These are phyloP conservation scores for Melieria picta DNA, from an alignment of 2,888 invertebrate genomes.

Conservation along the genomic window DNA sequence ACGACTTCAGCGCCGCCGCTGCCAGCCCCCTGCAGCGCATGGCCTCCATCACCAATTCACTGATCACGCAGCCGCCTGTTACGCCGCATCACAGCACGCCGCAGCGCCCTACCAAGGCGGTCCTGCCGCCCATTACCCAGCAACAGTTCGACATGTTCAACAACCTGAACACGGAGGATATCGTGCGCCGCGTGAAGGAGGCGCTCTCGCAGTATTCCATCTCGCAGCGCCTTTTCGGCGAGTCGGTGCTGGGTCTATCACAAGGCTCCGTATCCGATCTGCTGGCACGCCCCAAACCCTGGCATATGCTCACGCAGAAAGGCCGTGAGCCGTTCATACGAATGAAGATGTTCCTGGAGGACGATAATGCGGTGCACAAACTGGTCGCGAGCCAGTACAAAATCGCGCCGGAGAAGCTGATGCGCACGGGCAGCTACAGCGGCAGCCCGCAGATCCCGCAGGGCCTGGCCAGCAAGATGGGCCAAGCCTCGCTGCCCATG, in stretches of 20 bases:
- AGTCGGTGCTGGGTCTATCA: constrained; percentile 94
- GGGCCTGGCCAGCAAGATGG: constrained; percentile 77
- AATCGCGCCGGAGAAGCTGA: constrained; percentile 96
- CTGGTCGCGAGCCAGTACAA: constrained; percentile 97
- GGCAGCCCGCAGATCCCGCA: constrained; percentile 80
- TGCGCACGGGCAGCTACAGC: constrained; percentile 95
- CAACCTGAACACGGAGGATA: constrained; percentile 97
- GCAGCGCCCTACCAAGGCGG: constrained; percentile 93
- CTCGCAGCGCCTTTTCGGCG: constrained; percentile 97
- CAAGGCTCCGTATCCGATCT: constrained; percentile 98
- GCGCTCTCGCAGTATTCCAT: constrained; percentile 95
- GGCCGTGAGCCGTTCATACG: constrained; percentile 96
- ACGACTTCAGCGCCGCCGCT: constrained; percentile 86
- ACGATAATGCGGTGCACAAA: constrained; percentile 94
- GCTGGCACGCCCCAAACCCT: constrained; percentile 96
- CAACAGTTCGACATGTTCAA: constrained; percentile 99
- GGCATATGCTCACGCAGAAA: constrained; percentile 99
- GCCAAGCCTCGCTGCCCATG: constrained; percentile 70
- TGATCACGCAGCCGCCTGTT: constrained; percentile 89
- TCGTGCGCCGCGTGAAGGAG: constrained; percentile 95
- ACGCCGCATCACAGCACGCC: constrained; percentile 85
- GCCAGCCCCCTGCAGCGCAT: constrained; percentile 95
- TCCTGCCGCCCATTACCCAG: constrained; percentile 97
- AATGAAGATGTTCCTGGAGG: constrained; percentile 98
- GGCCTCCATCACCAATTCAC: constrained; percentile 97